These are phyloP conservation scores for Leptinotarsa juncta DNA, from an alignment of 2,888 invertebrate species.

Conservation along the genomic window DNA sequence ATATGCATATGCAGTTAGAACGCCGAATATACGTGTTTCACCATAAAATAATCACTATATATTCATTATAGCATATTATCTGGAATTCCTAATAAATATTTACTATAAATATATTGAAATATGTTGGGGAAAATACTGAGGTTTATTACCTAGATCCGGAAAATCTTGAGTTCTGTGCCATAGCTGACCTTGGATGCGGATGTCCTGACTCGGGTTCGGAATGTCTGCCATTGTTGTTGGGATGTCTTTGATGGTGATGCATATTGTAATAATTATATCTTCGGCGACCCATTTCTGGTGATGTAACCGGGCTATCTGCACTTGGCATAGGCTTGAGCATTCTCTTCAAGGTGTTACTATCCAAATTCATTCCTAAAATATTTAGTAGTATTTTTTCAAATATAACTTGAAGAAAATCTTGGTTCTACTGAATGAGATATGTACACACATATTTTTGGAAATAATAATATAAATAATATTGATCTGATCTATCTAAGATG, in stretches of 20 bases:
- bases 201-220: conserved; percentile 68
- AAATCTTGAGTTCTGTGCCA: conserved; percentile 76
- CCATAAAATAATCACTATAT: too few relatives aligned
- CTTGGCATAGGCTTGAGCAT: conserved; percentile 96
- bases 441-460: too few relatives aligned
- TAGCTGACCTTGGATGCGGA: conserved; percentile 68
- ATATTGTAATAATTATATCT: conserved; percentile 78
- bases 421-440: too few relatives aligned
- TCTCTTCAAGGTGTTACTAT: conserved; percentile 88
- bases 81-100: too few relatives aligned
- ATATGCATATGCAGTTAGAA: too few relatives aligned
- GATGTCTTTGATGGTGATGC: conserved; percentile 73
- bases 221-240: conserved; percentile 69
- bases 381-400: background rate
- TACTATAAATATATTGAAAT: too few relatives aligned
- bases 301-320: conserved; percentile 88
- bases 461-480: too few relatives aligned
- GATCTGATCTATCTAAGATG: too few relatives aligned
- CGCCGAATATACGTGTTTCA: too few relatives aligned
- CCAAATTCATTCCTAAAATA: conserved; percentile 66
- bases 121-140: background rate
- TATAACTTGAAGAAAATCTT: background rate
- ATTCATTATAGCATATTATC: too few relatives aligned
- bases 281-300: conserved; percentile 89
- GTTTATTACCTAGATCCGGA: conserved; percentile 71